Evolutionary conservation across 1,140 invertebrate genomes (phyloP), one percentile per base, ranked within the genome.

Genomic region (Ceratina japonica): DNA sequence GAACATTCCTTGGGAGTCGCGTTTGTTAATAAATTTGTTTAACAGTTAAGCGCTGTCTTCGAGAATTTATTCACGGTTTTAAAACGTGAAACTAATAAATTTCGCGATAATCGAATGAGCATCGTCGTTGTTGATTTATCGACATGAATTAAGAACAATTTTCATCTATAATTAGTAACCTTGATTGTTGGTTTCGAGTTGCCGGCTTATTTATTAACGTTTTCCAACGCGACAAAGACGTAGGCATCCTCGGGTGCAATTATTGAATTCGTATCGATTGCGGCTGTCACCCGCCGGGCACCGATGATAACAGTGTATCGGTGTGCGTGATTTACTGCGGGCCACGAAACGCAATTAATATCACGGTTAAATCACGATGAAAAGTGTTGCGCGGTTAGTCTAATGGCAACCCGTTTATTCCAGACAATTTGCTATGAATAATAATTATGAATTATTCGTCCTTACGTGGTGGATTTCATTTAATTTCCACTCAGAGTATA

Each of bases 251-350:
- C 24, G 3, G 16, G 22, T 0, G 22, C 16, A 75, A 75, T 75
- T 68, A 68, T 75, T 68, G 13, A 75, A 75, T 75, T 68, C 59
- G 31, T 75, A 75, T 58, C 63, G 59, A 75, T 75, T 15, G 1
- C 54, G 3, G 12, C 31, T 49, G 51, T 66, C 62, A 27, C 10
- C 15, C 12, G 16, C 0, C 2, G 16, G 16, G 16, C 22, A 75
- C 24, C 37, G 27, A 20, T 54, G 52, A 70, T 75, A 58, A 70
- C 52, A 24, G 52, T 59, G 70, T 5, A 63, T 49, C 69, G 37
- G 51, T 18, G 58, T 18, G 4, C 13, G 16, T 79, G 70, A 74
- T 81, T 79, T 81, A 81, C 20, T 20, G 7, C 2, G 20, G 18
- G 52, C 12, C 3, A 27, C 22, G 20, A 59, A 24, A 59, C 27